Percentiles rank a stretch among this genome's conserved stretches.
Evolutionary conservation across 2,888 invertebrate species (phyloP).

Genomic region (Aleiodes leptofemur): DNA sequence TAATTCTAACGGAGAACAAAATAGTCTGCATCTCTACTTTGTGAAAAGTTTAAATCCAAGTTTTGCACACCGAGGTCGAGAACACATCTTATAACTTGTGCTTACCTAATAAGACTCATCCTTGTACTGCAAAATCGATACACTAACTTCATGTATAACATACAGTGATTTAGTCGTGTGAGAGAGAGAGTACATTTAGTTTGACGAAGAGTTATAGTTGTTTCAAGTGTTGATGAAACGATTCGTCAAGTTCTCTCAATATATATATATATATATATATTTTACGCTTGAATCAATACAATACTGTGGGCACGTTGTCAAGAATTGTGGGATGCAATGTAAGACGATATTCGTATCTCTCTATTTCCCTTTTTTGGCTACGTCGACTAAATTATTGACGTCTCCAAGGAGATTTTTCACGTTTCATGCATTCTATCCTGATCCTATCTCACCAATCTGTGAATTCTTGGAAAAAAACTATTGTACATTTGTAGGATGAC

Average conservation of each 20-base stretch:
- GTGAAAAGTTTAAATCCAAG: no score
- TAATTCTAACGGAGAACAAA: no score
- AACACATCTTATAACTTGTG: no score
- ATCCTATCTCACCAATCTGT: no score
- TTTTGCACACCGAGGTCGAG: no score
- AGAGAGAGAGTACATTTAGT: constrained; percentile 1
- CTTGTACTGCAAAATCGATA: no score
- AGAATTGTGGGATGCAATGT: constrained; percentile 6
- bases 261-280: constrained; percentile 19
- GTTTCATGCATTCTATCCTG: background rate
- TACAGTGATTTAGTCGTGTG: constrained; percentile 17
- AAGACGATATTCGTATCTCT: background rate
- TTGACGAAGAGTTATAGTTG: background rate
- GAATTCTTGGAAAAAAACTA: background rate
- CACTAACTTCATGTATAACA: no score
- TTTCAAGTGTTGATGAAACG: constrained; percentile 1
- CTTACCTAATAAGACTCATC: no score
- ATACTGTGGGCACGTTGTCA: constrained; percentile 22
- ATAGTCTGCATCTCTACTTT: no score
- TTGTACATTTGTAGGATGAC: no score
- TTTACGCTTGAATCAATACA: constrained; percentile 23
- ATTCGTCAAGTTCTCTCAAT: constrained; percentile 13
- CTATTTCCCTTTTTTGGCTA: no score
- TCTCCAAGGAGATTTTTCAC: background rate
- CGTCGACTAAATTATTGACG: constrained; percentile 18